Evolutionary conservation across 2,113 vertebrate species (phyloP), one percentile per base, ranked within the genome.

Genomic region (Bambusicola thoracicus): DNA sequence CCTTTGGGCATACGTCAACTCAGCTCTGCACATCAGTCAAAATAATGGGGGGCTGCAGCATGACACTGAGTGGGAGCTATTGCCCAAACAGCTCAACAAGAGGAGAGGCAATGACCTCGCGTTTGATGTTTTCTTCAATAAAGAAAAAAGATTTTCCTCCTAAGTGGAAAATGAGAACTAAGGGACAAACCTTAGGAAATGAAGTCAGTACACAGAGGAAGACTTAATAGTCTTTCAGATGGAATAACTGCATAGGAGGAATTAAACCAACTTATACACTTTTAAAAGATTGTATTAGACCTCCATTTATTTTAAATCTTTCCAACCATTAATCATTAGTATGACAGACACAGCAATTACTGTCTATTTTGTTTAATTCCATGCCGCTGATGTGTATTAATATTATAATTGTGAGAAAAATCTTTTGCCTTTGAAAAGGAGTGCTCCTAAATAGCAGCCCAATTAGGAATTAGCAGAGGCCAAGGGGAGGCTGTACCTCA

Each of bases 321-420:
- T 85, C 68, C 74, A 87, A 77, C 32, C 78, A 65, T 53, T 82
- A 94, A 74, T 90, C 84, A 90, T 96, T 91, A 93, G 40, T 44
- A 87, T 62, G 90, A 94, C 85, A 93, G 76, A 91, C 75, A 90
- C 41, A 81, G 77, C 58, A 95, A 93, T 95, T 92, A 89, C 80
- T 91, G 85, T 76, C 88, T 92, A 75, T 95, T 94, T 95, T 87
- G 89, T 55, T 93, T 89, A 63, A 96, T 88, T 91, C 66, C 58
- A 32, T 89, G 69, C 41, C 62, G 38, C 49, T 83, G 87, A 93
- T 65, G 63, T 79, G 85, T 67, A 87, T 87, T 85, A 94, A 85
- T 93, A 94, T 79, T 67, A 93, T 49, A 83, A 87, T 10, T 81
- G 62, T 30, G 66, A 81, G 53, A 36, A 46, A 61, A 65, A 65